These are phyloP conservation scores for Azorinus chamasolen DNA, from an alignment of 2,888 invertebrate species.

Conservation along the genomic window DNA sequence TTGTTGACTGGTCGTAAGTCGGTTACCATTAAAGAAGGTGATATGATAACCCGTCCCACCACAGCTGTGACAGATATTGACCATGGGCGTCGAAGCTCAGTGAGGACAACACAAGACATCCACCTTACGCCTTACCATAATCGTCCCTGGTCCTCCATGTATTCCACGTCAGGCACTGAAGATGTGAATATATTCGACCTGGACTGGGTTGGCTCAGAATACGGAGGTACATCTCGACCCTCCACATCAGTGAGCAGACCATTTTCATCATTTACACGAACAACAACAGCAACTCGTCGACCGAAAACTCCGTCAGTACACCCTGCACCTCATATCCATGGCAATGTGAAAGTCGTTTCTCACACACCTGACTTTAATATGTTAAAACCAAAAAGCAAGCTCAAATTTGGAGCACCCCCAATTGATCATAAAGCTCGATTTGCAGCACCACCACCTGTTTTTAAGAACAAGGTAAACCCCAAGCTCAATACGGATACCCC, in stretches of 20 bases:
- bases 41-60: constrained; percentile 25
- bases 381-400: constrained; percentile 37
- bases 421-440: constrained; percentile 16
- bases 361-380: constrained; percentile 21
- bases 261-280: neutral
- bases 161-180: constrained; percentile 14
- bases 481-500: neutral
- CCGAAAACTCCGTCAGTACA: constrained; percentile 45
- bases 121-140: constrained; percentile 36
- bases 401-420: constrained; percentile 23
- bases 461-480: constrained; percentile 25
- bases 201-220: no score
- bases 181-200: constrained; percentile 8
- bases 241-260: neutral
- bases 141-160: constrained; percentile 21
- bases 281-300: constrained; percentile 10
- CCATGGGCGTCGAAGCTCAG: constrained; percentile 14
- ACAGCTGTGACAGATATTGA: constrained; percentile 19
- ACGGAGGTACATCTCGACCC: constrained; percentile 25
- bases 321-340: constrained; percentile 42
- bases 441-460: constrained; percentile 34
- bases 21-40: constrained; percentile 44
- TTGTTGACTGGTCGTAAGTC: constrained; percentile 33
- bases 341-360: constrained; percentile 35
- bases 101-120: constrained; percentile 29